Evolutionary conservation across 1,140 invertebrate species (phyloP), one percentile per base, ranked within the genome.

Genomic region (Drosophila trapezifrons): DNA sequence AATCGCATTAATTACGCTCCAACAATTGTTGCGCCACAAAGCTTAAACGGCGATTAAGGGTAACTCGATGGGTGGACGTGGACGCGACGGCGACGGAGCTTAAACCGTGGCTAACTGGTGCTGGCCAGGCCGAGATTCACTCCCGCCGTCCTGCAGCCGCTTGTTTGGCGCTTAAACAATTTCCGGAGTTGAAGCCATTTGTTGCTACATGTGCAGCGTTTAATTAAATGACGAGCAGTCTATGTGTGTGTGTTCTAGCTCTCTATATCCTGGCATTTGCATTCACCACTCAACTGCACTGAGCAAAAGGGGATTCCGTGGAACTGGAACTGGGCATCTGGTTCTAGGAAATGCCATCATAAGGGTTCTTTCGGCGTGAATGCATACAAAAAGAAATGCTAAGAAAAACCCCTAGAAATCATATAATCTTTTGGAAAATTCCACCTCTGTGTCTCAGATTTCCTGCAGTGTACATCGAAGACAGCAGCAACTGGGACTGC

Each of bases 1-100:
- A 89, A 87, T 87, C 83, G 83, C 73, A 87, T 87, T 87, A 87
- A 84, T 87, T 84, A 87, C 83, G 84, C 83, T 89, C 76, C 83
- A 84, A 54, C 83, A 87, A 89, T 89, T 89, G 83, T 89, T 87
- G 83, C 69, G 84, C 83, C 84, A 89, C 84, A 89, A 89, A 80
- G 79, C 84, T 89, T 83, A 89, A 87, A 87, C 76, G 76, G 76
- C 76, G 83, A 65, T 79, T 83, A 89, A 78, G 65, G 78, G 51
- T 65, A 73, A 62, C 66, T 58, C 63, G 51, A 54, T 64, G 45
- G 38, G 18, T 17, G 55, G n/a, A 29, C 20, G 25, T 49, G 18
- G n/a, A n/a, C n/a, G n/a, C n/a, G n/a, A n/a, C n/a, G n/a, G n/a
- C n/a, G n/a, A n/a, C n/a, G n/a, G n/a, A n/a, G n/a, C 64, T 47